Evolutionary conservation across 2,113 vertebrate species (phyloP).

Genomic region (Caloenas nicobarica): DNA sequence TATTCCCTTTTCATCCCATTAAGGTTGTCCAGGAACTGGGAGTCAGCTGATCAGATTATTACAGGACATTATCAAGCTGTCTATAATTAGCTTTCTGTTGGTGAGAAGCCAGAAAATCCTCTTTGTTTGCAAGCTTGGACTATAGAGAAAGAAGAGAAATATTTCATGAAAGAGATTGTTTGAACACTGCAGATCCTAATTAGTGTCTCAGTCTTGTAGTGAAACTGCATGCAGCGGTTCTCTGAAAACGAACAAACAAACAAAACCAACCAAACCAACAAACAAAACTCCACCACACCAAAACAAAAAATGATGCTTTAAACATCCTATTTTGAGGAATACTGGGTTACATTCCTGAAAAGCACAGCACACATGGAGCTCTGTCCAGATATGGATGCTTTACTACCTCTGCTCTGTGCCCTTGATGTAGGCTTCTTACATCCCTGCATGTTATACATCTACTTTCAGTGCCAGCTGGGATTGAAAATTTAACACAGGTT

Average conservation of each 20-base stretch:
- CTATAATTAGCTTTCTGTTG: constrained; percentile 62
- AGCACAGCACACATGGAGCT: neutral
- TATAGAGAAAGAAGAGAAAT: constrained; percentile 30
- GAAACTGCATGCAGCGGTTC: neutral
- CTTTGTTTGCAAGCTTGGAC: constrained; percentile 56
- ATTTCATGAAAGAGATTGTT: constrained; percentile 37
- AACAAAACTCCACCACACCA: too few relatives aligned
- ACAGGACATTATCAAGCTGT: constrained; percentile 54
- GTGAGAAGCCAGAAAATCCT: constrained; percentile 46
- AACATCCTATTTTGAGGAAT: constrained; percentile 4
- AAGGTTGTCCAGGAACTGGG: constrained; percentile 1
- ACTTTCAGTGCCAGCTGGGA: neutral
- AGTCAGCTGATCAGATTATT: constrained; percentile 56
- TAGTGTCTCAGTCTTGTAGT: neutral
- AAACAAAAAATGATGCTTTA: neutral
- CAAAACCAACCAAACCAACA: too few relatives aligned
- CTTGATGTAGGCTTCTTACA: neutral
- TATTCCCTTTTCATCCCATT: constrained; percentile 30
- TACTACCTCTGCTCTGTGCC: neutral
- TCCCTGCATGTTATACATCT: neutral
- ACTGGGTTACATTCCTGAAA: neutral
- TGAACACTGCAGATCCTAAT: constrained; percentile 44
- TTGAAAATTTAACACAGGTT: neutral
- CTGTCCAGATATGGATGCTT: neutral
- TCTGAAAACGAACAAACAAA: neutral